phyloP scores from a whole-genome alignment of 2,113 vertebrate genomes.

The Gambusia affinis region DNA sequence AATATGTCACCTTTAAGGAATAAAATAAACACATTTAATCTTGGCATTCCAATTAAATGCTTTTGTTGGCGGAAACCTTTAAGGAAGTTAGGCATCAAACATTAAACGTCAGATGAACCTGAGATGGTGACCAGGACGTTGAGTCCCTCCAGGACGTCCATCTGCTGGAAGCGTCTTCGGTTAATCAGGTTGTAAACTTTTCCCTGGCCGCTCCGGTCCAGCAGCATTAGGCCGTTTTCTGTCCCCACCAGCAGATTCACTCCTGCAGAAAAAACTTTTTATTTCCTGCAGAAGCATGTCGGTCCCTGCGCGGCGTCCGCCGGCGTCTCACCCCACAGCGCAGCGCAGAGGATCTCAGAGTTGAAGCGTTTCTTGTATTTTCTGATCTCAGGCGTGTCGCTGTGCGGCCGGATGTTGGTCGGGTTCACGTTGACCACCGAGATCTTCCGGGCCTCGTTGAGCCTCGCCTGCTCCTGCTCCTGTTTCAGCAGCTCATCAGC shows the following conservation, averaged over 20 bases:
- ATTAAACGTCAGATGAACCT: slow-evolving; percentile 73
- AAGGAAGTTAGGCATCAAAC: neutral
- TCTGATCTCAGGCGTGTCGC: slow-evolving; percentile 97
- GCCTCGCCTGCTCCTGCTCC: slow-evolving; percentile 95
- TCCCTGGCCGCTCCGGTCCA: slow-evolving; percentile 96
- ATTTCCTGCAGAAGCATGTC: neutral
- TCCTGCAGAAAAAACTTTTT: slow-evolving; percentile 74
- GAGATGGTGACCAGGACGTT: slow-evolving; percentile 99
- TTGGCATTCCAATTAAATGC: too few species aligned
- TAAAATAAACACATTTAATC: too few species aligned
- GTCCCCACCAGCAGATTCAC: slow-evolving; percentile 98
- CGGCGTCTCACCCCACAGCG: slow-evolving; percentile 90
- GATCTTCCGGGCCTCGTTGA: slow-evolving; percentile 98
- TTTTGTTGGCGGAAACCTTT: neutral
- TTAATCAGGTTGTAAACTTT: slow-evolving; percentile 99
- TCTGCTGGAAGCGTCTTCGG: slow-evolving; percentile 96
- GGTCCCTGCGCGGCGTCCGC: neutral
- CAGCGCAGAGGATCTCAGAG: slow-evolving; percentile 97
- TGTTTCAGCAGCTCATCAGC: slow-evolving; percentile 92
- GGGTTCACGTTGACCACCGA: slow-evolving; percentile 98
- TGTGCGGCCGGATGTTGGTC: slow-evolving; percentile 98
- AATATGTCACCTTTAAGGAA: too few species aligned
- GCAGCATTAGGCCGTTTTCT: slow-evolving; percentile 96
- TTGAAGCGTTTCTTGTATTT: slow-evolving; percentile 99
- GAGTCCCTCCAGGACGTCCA: slow-evolving; percentile 97